Percentiles rank a stretch among this genome's conserved stretches.
Evolutionary conservation across 2,888 invertebrate species (phyloP).

Genomic region (Metopia argyrocephala): DNA sequence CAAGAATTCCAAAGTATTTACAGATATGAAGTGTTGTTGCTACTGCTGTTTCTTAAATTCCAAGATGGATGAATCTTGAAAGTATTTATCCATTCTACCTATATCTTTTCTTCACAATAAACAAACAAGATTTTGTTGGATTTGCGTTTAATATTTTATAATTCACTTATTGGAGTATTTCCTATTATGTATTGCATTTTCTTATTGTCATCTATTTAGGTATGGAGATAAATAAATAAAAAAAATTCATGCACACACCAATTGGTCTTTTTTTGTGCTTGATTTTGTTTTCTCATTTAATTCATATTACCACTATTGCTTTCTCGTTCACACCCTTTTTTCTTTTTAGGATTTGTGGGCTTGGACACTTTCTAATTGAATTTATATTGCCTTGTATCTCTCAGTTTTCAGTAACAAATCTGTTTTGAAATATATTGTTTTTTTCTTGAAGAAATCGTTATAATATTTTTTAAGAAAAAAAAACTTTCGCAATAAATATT

Average conservation of each 20-base stretch:
- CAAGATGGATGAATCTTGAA: neutral
- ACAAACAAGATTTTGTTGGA: slow-evolving; percentile 3
- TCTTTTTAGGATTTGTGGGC: slow-evolving; percentile 31
- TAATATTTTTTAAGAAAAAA: slow-evolving; percentile 9
- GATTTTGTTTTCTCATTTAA: slow-evolving; percentile 44
- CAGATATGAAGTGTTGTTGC: slow-evolving; percentile 21
- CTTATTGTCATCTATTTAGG: neutral
- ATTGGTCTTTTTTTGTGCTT: slow-evolving; percentile 39
- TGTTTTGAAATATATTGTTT: neutral
- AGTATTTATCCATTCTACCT: slow-evolving; percentile 42
- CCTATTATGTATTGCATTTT: neutral
- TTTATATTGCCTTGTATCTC: neutral
- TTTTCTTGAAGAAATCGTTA: neutral
- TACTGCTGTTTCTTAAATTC: neutral
- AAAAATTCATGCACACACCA: neutral
- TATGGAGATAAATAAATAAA: neutral
- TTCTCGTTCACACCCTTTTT: slow-evolving; percentile 50
- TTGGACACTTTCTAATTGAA: slow-evolving; percentile 55
- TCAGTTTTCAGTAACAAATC: neutral
- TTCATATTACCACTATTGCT: slow-evolving; percentile 13
- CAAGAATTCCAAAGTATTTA: slow-evolving; percentile 11
- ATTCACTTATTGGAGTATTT: slow-evolving; percentile 25
- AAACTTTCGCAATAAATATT: slow-evolving; percentile 40
- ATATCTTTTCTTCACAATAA: slow-evolving; percentile 13
- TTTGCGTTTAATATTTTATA: neutral